Evolutionary conservation across 2,797 vertebrate species (phyloP).

Genomic region (Denticeps clupeoides): DNA sequence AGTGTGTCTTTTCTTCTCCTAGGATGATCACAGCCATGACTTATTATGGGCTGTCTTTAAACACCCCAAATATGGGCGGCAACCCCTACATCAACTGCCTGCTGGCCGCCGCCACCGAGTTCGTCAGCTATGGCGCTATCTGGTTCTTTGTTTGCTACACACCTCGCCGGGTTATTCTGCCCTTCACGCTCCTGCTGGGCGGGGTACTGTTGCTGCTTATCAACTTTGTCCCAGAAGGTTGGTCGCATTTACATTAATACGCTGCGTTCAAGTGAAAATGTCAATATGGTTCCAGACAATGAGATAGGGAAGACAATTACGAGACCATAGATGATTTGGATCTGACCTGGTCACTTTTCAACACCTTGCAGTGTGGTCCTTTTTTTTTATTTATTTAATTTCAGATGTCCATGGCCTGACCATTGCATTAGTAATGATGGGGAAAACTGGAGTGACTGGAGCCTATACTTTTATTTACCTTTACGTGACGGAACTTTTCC

Average conservation of each 20-base stretch:
- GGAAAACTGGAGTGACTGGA: conserved; percentile 63
- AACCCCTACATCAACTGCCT: conserved; percentile 31
- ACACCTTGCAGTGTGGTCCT: too few relatives aligned
- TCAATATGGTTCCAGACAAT: too few relatives aligned
- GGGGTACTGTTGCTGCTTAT: conserved; percentile 18
- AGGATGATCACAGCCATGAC: conserved; percentile 25
- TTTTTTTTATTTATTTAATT: conserved; percentile 14
- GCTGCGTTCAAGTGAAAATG: neutral
- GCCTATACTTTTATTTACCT: conserved; percentile 69
- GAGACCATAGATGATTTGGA: too few relatives aligned
- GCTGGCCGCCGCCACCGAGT: conserved; percentile 16
- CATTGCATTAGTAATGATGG: conserved; percentile 57
- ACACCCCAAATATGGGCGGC: conserved; percentile 27
- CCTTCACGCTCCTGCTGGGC: conserved; percentile 8
- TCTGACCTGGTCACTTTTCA: too few relatives aligned
- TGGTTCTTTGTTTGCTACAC: conserved; percentile 14
- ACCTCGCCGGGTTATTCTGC: conserved; percentile 12
- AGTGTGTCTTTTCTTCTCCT: too few relatives aligned
- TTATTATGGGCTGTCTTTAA: conserved; percentile 29
- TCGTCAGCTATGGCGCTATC: conserved; percentile 6
- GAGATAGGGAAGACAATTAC: too few relatives aligned
- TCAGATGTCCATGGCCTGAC: conserved; percentile 48
- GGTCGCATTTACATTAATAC: neutral
- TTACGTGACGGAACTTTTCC: conserved; percentile 65
- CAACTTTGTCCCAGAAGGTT: conserved; percentile 25